phyloP scores from a whole-genome alignment of 2,888 invertebrate genomes.

The Hymenopus coronatus region DNA sequence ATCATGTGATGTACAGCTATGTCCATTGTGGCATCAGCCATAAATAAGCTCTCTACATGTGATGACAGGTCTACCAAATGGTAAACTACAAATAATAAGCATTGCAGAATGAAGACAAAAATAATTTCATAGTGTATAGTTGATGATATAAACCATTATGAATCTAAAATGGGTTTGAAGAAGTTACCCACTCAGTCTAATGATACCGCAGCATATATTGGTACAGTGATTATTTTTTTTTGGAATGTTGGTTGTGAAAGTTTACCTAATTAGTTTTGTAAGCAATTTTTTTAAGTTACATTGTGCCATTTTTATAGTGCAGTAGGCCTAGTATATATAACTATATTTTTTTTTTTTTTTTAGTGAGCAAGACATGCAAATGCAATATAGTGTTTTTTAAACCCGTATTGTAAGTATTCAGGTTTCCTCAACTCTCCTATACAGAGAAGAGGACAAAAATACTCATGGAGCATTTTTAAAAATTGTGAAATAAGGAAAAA shows the following conservation, averaged over 20 bases:
- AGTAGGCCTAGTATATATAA: constrained; percentile 28
- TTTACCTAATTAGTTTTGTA: constrained; percentile 35
- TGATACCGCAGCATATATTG: constrained; percentile 29
- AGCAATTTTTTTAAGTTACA: constrained; percentile 33
- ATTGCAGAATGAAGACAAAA: background rate
- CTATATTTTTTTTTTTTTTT: constrained; percentile 13
- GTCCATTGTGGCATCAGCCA: background rate
- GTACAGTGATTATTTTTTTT: constrained; percentile 24
- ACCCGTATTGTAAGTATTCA: constrained; percentile 27
- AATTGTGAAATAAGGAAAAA: background rate
- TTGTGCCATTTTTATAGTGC: constrained; percentile 35
- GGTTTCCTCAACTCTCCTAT: constrained; percentile 25
- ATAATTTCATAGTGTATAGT: constrained; percentile 18
- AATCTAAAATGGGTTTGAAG: background rate
- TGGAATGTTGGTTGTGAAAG: constrained; percentile 36
- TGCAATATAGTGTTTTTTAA: constrained; percentile 20
- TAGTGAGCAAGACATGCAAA: constrained; percentile 1
- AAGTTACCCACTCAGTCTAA: constrained; percentile 11
- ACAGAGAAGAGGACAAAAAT: constrained; percentile 30
- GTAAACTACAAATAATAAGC: background rate
- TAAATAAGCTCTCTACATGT: background rate
- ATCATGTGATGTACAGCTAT: background rate
- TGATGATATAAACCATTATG: background rate
- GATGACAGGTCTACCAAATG: background rate
- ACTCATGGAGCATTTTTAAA: constrained; percentile 24